Evolutionary conservation across 2,797 vertebrate species (phyloP), one percentile per base, ranked within the genome.

Genomic region (Melanotaenia parkinsoni): DNA sequence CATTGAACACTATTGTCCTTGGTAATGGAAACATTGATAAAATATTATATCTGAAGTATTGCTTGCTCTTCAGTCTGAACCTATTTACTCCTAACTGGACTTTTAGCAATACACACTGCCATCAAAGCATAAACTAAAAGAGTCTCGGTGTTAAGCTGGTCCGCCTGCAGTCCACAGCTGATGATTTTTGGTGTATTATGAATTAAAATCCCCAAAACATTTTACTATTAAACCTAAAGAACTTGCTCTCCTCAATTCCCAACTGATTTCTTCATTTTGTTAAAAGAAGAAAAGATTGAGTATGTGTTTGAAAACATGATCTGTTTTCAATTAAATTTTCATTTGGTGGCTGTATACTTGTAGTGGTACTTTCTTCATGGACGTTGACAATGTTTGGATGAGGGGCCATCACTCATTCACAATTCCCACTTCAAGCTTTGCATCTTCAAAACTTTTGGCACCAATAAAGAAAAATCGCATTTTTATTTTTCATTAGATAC

Each of bases 401-500:
- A 57, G 33, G 11, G 13, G 14, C 2, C 26, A 35, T 71, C 66
- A 72, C 26, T 62, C 74, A 72, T 58, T 50, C 59, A 79, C 30
- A 10, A 61, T 28, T 28, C 71, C 43, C 57, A 50, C 32, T 51
- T 30, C 18, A 37, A 61, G 53, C 38, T 35, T 26, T 28, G 66
- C 6, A 16, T 56, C 18, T 54, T 33, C 5, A 18, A 62, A 72
- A 58, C 18, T 0, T 58, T 70, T 28, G 59, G 28, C 24, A 73
- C 62, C 70, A 87, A 92, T 86, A 51, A 90, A 87, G 66, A 77
- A 86, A 67, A 67, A 68, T 85, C 83, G 85, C 53, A 16, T 47
- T 47, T 47, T 54, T 53, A 22, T 79, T 78, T 85, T 91, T 90
- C 73, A 88, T 93, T 88, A 72, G 60, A 90, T 89, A 89, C 77